These are phyloP conservation scores for Pharmacophagus antenor DNA, from an alignment of 2,888 invertebrate genomes.

Conservation along the genomic window DNA sequence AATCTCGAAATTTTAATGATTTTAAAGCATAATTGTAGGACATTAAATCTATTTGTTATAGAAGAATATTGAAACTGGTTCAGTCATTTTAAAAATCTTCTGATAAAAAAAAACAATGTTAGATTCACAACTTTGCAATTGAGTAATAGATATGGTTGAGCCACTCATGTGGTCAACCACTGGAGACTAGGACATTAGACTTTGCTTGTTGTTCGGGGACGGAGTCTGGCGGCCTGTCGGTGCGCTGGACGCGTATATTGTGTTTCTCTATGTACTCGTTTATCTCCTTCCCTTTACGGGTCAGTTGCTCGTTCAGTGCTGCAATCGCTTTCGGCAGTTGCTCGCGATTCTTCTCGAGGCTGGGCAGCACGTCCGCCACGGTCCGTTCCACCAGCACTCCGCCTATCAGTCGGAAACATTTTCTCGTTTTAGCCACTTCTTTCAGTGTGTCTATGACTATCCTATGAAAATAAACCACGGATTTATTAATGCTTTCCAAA, in stretches of 20 bases:
- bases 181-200: constrained; percentile 80
- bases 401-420: constrained; percentile 96
- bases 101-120: not conserved
- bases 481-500: not conserved
- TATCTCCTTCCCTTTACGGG: constrained; percentile 93
- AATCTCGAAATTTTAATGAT: too few relatives aligned
- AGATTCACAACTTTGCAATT: not conserved
- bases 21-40: too few relatives aligned
- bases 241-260: constrained; percentile 89
- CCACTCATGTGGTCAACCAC: constrained; percentile 45
- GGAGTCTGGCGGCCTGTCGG: constrained; percentile 48
- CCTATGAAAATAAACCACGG: constrained; percentile 69
- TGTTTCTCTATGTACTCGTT: constrained; percentile 95
- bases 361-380: constrained; percentile 94
- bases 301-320: constrained; percentile 89
- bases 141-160: not conserved
- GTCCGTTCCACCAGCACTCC: constrained; percentile 96
- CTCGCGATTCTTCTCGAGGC: constrained; percentile 88
- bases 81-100: not conserved
- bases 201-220: constrained; percentile 49
- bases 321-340: constrained; percentile 90
- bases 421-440: constrained; percentile 90
- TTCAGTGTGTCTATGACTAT: constrained; percentile 96
- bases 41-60: too few relatives aligned
- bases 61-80: not conserved